Evolutionary conservation across 2,888 invertebrate genomes (phyloP), one percentile per base, ranked within the genome.

Genomic region (Cotesia congregata): DNA sequence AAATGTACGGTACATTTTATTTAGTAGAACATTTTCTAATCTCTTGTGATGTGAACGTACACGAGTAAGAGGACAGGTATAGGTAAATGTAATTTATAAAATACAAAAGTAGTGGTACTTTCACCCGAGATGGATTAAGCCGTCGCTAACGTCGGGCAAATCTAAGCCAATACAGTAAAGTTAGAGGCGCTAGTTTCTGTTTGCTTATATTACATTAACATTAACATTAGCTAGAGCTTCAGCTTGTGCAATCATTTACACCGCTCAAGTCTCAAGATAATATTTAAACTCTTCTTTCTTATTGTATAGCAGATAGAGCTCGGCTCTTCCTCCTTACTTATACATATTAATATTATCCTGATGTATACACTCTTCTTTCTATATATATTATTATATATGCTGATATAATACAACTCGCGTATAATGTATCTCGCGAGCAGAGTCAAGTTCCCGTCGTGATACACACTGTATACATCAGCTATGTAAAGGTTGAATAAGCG

Each of bases 101-200:
- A 12, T 67, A 50, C 12, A 9, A 50, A 12, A 12, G 50, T 50
- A 41, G 60, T 68, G 75, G 20, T 76, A 80, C 82, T 82, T 82
- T 82, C 82, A 80, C 82, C 76, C 41, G 30, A 72, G 70, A 73
- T 65, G 73, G 64, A 82, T 82, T 80, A 79, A 80, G 82, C 79
- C 79, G 82, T 82, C 71, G 78, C 68, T 70, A 65, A 30, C 30
- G 4, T 30, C 30, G 3, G 3, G 30, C 30, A 30, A 30, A 30
- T 30, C 30, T 3, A 30, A 30, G 30, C 30, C 30, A 30, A 30
- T 30, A 30, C 30, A 30, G 30, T 30, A 30, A 30, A 30, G 30
- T 30, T 30, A 30, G 30, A 59, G 60, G 73, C 50, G 50, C 50
- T 9, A 50, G 50, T 50, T 50, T 12, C 9, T 50, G 12, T 50